A percentile compares a stretch with the other conserved stretches of the same genome.
phyloP scores from a whole-genome alignment of 2,113 vertebrate species.

The Tetraodon nigroviridis region DNA sequence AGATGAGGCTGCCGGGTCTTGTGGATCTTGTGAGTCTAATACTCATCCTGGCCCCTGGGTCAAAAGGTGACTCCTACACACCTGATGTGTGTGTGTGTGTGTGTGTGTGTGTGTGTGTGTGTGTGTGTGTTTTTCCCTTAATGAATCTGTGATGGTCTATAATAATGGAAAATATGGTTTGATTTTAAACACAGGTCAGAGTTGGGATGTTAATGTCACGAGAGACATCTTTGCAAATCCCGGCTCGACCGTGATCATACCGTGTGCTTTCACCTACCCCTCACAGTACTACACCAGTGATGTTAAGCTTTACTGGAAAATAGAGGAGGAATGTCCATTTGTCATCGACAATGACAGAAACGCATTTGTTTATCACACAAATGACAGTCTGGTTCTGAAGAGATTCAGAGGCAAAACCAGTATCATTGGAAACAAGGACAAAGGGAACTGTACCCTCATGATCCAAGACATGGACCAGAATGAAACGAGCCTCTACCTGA shows the following conservation, averaged over 20 bases:
- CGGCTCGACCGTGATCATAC: too few species aligned
- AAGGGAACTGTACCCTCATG: slow-evolving; percentile 50
- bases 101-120: neutral
- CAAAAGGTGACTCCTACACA: slow-evolving; percentile 30
- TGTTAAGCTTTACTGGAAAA: slow-evolving; percentile 50
- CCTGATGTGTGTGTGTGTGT: neutral
- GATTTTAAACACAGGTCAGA: too few species aligned
- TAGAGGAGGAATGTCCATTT: rapidly evolving
- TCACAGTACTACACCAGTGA: too few species aligned
- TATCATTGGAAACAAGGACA: slow-evolving; percentile 12
- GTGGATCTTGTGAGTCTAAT: slow-evolving; percentile 29
- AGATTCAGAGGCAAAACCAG: slow-evolving; percentile 41
- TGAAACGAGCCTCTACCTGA: neutral
- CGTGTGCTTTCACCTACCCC: too few species aligned
- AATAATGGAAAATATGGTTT: too few species aligned
- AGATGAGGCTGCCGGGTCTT: slow-evolving; percentile 36
- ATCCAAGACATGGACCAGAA: neutral
- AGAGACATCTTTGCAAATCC: too few species aligned
- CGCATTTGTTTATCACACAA: slow-evolving; percentile 40
- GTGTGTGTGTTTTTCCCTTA: too few species aligned
- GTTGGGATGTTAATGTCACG: too few species aligned
- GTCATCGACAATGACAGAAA: rapidly evolving
- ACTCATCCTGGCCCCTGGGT: slow-evolving; percentile 12
- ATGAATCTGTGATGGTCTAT: neutral
- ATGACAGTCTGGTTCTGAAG: neutral